These are phyloP conservation scores for Dinothrombium tinctorium DNA, from an alignment of 1,140 invertebrate genomes.

Conservation along the genomic window DNA sequence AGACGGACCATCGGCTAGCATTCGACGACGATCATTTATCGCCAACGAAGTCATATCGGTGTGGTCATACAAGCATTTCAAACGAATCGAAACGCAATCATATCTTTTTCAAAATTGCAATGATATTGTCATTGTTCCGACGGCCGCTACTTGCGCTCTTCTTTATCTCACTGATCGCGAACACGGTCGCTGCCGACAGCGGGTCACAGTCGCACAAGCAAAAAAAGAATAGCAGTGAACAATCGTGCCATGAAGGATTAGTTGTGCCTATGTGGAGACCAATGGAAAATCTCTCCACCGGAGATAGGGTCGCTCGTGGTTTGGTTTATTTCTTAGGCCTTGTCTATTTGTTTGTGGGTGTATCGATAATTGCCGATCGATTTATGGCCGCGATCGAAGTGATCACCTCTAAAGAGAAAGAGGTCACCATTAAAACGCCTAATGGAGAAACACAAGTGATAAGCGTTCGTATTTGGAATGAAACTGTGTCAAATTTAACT, in stretches of 20 bases:
- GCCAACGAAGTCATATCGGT: too few relatives aligned
- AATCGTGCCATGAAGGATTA: slow-evolving; percentile 49
- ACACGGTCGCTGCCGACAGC: too few relatives aligned
- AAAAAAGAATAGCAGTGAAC: too few relatives aligned
- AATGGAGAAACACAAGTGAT: slow-evolving; percentile 64
- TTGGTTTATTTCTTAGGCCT: slow-evolving; percentile 67
- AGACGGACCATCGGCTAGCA: too few relatives aligned
- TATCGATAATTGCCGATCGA: slow-evolving; percentile 91
- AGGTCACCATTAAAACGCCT: slow-evolving; percentile 52
- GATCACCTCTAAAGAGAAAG: slow-evolving; percentile 88
- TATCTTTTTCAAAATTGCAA: too few relatives aligned
- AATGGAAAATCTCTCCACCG: slow-evolving; percentile 31
- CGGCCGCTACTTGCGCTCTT: too few relatives aligned
- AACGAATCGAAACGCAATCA: too few relatives aligned
- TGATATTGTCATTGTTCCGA: too few relatives aligned
- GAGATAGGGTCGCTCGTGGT: slow-evolving; percentile 51
- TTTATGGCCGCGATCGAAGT: slow-evolving; percentile 99
- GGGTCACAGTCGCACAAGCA: too few relatives aligned
- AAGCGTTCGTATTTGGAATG: slow-evolving; percentile 59
- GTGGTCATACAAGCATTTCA: too few relatives aligned
- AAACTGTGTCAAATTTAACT: slow-evolving; percentile 94
- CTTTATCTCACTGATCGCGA: too few relatives aligned
- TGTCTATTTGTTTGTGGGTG: slow-evolving; percentile 87
- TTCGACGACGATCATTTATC: too few relatives aligned
- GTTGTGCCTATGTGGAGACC: slow-evolving; percentile 60